phyloP scores from a whole-genome alignment of 2,888 invertebrate species.

The Netelia melanura region DNA sequence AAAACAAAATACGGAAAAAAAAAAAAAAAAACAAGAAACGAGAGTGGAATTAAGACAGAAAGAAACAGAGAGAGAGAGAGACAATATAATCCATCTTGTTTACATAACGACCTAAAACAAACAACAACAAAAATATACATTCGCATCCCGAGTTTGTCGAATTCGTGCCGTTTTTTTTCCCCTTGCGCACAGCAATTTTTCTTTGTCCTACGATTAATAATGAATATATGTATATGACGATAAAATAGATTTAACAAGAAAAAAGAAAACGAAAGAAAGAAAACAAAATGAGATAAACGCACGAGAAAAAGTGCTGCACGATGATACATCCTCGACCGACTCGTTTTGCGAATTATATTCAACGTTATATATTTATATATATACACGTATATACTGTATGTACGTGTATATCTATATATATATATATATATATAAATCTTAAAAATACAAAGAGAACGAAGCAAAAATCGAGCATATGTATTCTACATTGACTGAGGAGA shows the following conservation, averaged over 20 bases:
- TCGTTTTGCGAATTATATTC: neutral
- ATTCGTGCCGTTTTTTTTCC: neutral
- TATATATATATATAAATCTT: conserved; percentile 45
- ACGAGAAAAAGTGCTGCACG: neutral
- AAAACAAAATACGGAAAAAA: conserved; percentile 15
- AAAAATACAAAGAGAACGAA: conserved; percentile 51
- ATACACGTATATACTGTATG: too few species aligned
- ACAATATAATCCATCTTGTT: conserved; percentile 65
- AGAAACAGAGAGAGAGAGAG: conserved; percentile 53
- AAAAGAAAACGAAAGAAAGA: neutral
- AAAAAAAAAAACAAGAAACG: conserved; percentile 39
- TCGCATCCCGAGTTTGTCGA: neutral
- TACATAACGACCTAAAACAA: conserved; percentile 57
- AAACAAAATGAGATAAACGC: neutral
- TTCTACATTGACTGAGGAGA: conserved; percentile 39
- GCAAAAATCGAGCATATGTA: conserved; percentile 51
- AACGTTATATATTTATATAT: neutral
- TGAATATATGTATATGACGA: neutral
- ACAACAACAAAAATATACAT: conserved; percentile 3
- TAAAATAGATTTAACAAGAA: neutral
- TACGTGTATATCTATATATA: conserved; percentile 11
- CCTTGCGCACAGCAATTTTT: conserved; percentile 5
- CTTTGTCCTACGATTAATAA: neutral
- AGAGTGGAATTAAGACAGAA: conserved; percentile 33
- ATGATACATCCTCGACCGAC: neutral